Conservation (phyloP, 2,888 invertebrate species). For the Melieria crassipennis region DNA sequence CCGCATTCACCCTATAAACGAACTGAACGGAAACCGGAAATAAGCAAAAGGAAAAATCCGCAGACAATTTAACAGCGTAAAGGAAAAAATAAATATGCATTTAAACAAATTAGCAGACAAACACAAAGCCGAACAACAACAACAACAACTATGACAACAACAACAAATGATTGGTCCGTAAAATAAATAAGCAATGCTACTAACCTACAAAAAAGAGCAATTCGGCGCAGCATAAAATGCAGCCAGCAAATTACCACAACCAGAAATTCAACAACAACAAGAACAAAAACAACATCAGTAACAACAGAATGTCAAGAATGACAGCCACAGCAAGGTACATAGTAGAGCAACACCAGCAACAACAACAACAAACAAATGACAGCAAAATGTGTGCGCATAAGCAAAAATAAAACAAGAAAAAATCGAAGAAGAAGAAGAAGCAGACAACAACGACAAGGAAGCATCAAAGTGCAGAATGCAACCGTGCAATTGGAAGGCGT, state of each 20-base stretch:
- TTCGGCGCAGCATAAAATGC: constrained; percentile 3
- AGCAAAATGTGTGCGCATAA: neutral
- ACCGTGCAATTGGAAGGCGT: constrained; percentile 7
- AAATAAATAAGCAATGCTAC: constrained; percentile 19
- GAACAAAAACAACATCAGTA: constrained; percentile 20
- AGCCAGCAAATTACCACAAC: constrained; percentile 36
- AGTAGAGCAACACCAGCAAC: constrained; percentile 7
- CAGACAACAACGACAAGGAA: constrained; percentile 14
- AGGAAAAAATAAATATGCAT: too few relatives aligned
- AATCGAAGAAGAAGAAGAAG: constrained; percentile 6
- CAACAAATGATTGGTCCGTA: too few relatives aligned
- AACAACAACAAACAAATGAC: constrained; percentile 13
- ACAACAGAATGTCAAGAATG: constrained; percentile 46
- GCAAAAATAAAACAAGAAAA: neutral
- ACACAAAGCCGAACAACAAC: too few relatives aligned
- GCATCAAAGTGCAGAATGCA: constrained; percentile 10
- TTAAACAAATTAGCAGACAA: too few relatives aligned
- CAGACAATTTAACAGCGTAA: too few relatives aligned
- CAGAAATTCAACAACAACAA: constrained; percentile 34
- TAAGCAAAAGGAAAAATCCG: too few relatives aligned
- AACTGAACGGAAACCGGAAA: too few relatives aligned
- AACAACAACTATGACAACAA: too few relatives aligned
- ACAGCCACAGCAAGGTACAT: constrained; percentile 34
- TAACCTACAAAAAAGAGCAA: constrained; percentile 27
- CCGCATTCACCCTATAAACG: too few relatives aligned